Evolutionary conservation across 2,797 vertebrate species (phyloP).

Genomic region (Sebastes ruberrimus): DNA sequence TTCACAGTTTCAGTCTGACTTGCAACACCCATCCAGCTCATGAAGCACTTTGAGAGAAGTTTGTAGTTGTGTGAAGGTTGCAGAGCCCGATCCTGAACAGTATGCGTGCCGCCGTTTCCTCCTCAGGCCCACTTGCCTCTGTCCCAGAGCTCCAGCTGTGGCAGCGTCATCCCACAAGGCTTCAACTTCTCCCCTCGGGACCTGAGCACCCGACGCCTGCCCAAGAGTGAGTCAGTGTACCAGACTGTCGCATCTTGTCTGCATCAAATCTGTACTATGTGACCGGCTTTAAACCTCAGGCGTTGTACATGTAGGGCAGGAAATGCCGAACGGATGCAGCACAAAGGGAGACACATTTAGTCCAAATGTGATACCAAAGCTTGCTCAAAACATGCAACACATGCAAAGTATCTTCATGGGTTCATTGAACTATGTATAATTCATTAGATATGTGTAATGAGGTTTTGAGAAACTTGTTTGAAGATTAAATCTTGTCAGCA

Average conservation of each 20-base stretch:
- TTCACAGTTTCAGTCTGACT: constrained; percentile 21
- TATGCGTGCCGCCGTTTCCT: not conserved
- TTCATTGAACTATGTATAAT: not conserved
- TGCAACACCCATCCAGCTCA: constrained; percentile 36
- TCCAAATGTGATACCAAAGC: not conserved
- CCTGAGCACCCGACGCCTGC: constrained; percentile 82
- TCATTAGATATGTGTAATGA: not conserved
- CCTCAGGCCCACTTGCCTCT: constrained; percentile 89
- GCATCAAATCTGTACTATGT: not conserved
- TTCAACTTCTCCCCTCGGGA: constrained; percentile 88
- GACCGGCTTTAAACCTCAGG: constrained; percentile 1
- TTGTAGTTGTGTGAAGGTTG: not conserved
- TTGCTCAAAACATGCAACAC: not conserved
- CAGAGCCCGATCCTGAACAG: constrained; percentile 4
- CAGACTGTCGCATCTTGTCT: not conserved
- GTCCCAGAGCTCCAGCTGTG: constrained; percentile 94
- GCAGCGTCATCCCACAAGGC: constrained; percentile 87
- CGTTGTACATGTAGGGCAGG: not conserved
- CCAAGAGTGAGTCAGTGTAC: constrained; percentile 86
- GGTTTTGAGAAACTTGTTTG: not conserved
- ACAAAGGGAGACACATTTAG: not conserved
- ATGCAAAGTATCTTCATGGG: not conserved
- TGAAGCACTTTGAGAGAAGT: not conserved
- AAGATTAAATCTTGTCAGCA: not conserved
- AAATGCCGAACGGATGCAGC: not conserved